These are phyloP conservation scores for Synanthedon formicaeformis DNA, from an alignment of 2,888 invertebrate species.

Conservation along the genomic window DNA sequence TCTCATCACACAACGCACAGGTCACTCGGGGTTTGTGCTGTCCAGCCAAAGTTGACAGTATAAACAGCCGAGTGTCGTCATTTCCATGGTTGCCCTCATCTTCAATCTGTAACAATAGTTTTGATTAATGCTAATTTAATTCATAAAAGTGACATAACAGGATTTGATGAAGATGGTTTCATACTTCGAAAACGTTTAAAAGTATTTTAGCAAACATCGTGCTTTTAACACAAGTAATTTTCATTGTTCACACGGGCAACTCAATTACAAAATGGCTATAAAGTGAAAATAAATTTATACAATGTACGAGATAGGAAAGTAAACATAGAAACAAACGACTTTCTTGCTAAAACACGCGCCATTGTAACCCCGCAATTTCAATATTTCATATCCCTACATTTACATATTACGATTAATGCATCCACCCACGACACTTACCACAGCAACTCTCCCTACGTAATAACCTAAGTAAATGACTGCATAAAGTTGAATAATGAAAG, in stretches of 20 bases:
- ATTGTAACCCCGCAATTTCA: constrained; percentile 54
- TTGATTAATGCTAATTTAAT: too few relatives aligned
- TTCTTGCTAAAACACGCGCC: constrained; percentile 21
- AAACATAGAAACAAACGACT: not conserved
- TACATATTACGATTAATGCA: constrained; percentile 69
- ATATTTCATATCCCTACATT: constrained; percentile 63
- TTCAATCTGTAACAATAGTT: constrained; percentile 84
- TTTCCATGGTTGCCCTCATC: constrained; percentile 98
- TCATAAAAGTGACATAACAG: too few relatives aligned
- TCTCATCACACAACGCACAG: constrained; percentile 89
- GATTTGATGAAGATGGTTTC: too few relatives aligned
- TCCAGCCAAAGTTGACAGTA: constrained; percentile 92
- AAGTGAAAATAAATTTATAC: too few relatives aligned
- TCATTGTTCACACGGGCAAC: too few relatives aligned
- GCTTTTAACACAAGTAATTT: too few relatives aligned
- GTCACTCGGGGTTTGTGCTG: constrained; percentile 88
- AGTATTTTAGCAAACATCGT: too few relatives aligned
- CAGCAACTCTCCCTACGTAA: constrained; percentile 61
- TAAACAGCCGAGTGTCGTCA: constrained; percentile 96
- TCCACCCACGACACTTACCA: constrained; percentile 62
- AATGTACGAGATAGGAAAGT: too few relatives aligned
- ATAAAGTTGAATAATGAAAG: constrained; percentile 70
- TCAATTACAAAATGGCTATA: too few relatives aligned
- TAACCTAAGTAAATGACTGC: constrained; percentile 69
- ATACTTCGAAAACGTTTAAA: too few relatives aligned